Evolutionary conservation across 2,888 invertebrate genomes (phyloP).

Genomic region (Cylindroiulus punctatus): DNA sequence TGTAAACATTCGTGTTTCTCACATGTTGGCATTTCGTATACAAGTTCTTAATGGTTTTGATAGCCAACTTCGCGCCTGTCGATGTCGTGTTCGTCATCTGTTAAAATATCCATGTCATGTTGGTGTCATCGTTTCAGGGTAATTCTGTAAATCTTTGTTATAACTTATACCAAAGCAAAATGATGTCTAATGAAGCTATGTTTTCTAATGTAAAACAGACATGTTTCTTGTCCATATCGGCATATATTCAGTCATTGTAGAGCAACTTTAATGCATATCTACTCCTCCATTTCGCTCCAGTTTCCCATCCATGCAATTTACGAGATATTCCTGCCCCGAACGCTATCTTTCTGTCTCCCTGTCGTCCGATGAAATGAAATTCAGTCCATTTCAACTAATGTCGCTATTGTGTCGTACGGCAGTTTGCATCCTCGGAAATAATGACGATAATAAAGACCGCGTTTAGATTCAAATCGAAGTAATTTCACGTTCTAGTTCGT

Average conservation of each 20-base stretch:
- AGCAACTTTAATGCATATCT: not conserved
- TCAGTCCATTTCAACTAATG: not conserved
- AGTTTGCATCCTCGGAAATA: not conserved
- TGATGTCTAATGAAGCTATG: too few species aligned
- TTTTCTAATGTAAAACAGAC: too few species aligned
- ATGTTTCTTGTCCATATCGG: too few species aligned
- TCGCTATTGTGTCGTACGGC: not conserved
- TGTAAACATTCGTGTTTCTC: conserved; percentile 19
- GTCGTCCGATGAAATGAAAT: not conserved
- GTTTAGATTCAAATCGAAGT: not conserved
- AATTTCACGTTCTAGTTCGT: not conserved
- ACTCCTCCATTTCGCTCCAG: not conserved
- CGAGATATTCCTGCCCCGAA: too few species aligned
- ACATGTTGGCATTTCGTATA: not conserved
- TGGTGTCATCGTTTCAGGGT: too few species aligned
- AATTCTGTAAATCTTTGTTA: too few species aligned
- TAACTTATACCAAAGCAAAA: too few species aligned
- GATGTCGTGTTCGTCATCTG: conserved; percentile 13
- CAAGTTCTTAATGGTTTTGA: too few species aligned
- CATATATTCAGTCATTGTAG: too few species aligned
- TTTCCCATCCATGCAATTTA: not conserved
- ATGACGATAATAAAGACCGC: not conserved
- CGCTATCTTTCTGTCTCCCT: too few species aligned
- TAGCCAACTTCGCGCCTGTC: not conserved
- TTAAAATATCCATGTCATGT: not conserved